These are phyloP conservation scores for Sebastes kiyomatsui DNA, from an alignment of 2,797 vertebrate genomes.

Conservation along the genomic window DNA sequence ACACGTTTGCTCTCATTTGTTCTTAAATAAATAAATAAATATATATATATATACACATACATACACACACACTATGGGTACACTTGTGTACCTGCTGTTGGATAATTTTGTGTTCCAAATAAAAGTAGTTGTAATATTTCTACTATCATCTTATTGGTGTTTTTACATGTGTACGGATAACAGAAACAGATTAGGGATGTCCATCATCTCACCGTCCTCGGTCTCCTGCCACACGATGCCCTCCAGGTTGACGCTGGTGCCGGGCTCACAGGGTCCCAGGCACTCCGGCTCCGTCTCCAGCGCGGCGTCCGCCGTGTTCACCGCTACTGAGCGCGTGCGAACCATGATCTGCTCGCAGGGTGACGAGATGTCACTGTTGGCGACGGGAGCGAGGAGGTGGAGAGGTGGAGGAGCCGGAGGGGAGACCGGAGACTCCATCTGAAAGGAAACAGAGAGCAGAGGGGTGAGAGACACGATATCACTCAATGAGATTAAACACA, in stretches of 20 bases:
- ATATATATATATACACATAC: too few relatives aligned
- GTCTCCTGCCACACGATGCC: conserved; percentile 99
- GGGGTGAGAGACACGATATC: too few relatives aligned
- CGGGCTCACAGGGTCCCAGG: conserved; percentile 95
- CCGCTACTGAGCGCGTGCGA: conserved; percentile 93
- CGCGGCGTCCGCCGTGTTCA: conserved; percentile 93
- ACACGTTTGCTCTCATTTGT: too few relatives aligned
- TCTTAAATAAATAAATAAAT: too few relatives aligned
- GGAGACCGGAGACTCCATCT: conserved; percentile 95
- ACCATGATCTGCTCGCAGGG: conserved; percentile 99
- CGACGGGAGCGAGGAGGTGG: conserved; percentile 88
- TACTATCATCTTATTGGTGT: too few relatives aligned
- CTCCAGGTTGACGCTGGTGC: conserved; percentile 97
- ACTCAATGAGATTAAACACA: too few relatives aligned
- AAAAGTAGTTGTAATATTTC: too few relatives aligned
- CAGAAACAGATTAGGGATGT: not conserved
- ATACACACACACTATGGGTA: too few relatives aligned
- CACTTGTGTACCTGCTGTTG: too few relatives aligned
- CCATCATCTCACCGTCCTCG: conserved; percentile 89
- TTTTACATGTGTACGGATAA: too few relatives aligned
- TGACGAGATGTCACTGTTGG: conserved; percentile 91
- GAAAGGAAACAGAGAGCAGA: not conserved
- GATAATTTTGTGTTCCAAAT: too few relatives aligned
- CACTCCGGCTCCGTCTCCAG: conserved; percentile 94
- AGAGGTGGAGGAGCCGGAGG: conserved; percentile 90